A percentile compares a stretch with the other conserved stretches of the same genome.
Evolutionary conservation across 1,140 invertebrate genomes (phyloP).

Genomic region (Drosophila funebris): DNA sequence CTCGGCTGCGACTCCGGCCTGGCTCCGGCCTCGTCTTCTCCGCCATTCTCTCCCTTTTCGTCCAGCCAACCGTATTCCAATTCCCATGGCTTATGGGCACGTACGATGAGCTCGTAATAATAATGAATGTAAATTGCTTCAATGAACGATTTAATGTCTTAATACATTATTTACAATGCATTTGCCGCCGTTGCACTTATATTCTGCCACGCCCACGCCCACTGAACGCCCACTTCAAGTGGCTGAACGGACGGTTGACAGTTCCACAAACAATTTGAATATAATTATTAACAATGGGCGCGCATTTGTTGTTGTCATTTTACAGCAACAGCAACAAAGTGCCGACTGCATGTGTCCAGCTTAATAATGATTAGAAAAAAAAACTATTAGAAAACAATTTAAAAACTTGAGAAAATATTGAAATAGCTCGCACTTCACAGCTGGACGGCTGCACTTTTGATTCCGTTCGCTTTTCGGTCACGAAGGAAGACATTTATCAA

Average conservation of each 20-base stretch:
- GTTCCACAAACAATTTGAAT: conserved; percentile 62
- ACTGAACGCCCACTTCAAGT: conserved; percentile 15
- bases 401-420: conserved; percentile 43
- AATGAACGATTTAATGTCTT: conserved; percentile 82
- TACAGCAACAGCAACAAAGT: conserved; percentile 41
- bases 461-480: conserved; percentile 36
- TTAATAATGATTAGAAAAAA: conserved; percentile 45
- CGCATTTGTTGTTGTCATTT: conserved; percentile 31
- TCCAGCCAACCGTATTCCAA: conserved; percentile 50
- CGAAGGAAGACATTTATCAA: conserved; percentile 73
- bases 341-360: conserved; percentile 60
- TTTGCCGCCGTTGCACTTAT: conserved; percentile 43
- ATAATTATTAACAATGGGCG: conserved; percentile 42
- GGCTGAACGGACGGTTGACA: background rate
- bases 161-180: conserved; percentile 77
- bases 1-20: conserved; percentile 11
- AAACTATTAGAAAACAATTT: conserved; percentile 17
- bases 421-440: conserved; percentile 43
- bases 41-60: conserved; percentile 15
- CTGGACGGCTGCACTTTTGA: conserved; percentile 19
- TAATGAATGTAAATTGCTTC: conserved; percentile 81
- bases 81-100: conserved; percentile 79
- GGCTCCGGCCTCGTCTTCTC: conserved; percentile 28
- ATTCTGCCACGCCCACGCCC: conserved; percentile 24
- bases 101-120: conserved; percentile 70